Percentiles rank a stretch among this genome's conserved stretches.
Conservation (phyloP, 1,140 invertebrate species). For the Bactericera cockerelli region DNA sequence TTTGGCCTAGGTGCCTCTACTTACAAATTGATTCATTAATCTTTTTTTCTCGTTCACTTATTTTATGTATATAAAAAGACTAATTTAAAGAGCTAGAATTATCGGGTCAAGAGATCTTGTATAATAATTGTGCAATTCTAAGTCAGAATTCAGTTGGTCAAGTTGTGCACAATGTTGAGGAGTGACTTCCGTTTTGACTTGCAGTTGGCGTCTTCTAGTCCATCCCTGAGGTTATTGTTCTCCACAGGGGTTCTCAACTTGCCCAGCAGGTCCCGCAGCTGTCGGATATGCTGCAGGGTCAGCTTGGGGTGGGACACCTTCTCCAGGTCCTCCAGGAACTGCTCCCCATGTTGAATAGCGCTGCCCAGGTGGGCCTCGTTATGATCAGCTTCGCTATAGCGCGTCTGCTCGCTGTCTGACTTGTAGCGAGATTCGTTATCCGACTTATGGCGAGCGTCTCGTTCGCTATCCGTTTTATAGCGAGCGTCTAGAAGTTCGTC, state of each 20-base stretch:
- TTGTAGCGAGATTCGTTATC: too few relatives aligned
- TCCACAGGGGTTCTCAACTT: not conserved
- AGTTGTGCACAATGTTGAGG: not conserved
- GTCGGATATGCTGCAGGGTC: not conserved
- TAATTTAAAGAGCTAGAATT: too few relatives aligned
- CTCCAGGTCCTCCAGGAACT: not conserved
- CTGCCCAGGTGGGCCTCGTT: not conserved
- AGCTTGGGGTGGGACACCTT: not conserved
- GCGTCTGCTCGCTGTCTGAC: too few relatives aligned
- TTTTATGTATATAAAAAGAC: too few relatives aligned
- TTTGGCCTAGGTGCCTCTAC: too few relatives aligned
- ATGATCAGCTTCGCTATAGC: not conserved
- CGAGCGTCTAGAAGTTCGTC: too few relatives aligned
- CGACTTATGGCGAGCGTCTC: too few relatives aligned
- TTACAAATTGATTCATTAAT: too few relatives aligned
- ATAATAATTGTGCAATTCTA: too few relatives aligned
- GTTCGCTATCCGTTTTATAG: too few relatives aligned
- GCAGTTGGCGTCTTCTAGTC: not conserved
- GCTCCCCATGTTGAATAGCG: not conserved
- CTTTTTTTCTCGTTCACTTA: too few relatives aligned
- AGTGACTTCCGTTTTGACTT: not conserved
- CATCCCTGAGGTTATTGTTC: not conserved
- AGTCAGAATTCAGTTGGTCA: not conserved
- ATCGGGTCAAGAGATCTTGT: too few relatives aligned
- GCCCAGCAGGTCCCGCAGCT: not conserved